These are phyloP conservation scores for Megalurothrips usitatus DNA, from an alignment of 2,888 invertebrate genomes.

Conservation along the genomic window DNA sequence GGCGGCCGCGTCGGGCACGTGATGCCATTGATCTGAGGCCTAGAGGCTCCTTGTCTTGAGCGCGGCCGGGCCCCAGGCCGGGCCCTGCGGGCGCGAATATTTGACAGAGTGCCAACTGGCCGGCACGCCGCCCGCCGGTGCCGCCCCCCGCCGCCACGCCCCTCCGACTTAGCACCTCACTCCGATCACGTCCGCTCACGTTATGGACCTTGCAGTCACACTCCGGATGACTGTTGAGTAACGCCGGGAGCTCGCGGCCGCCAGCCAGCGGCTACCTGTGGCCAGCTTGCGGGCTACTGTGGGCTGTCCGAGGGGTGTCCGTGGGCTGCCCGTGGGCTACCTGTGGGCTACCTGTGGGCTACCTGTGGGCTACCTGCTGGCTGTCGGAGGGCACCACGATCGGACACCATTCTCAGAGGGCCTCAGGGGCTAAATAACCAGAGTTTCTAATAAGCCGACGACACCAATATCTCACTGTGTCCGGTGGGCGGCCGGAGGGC, in stretches of 20 bases:
- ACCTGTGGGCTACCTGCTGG: no score
- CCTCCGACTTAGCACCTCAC: not conserved
- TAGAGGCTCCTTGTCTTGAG: constrained; percentile 19
- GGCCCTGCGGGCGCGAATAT: not conserved
- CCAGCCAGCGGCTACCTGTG: no score
- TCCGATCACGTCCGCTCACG: constrained; percentile 18
- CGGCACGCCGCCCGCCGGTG: not conserved
- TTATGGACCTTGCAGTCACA: constrained; percentile 26
- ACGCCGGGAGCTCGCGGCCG: not conserved
- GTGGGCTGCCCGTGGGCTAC: no score
- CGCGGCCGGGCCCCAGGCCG: not conserved
- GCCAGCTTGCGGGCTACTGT: no score
- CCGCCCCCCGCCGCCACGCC: not conserved
- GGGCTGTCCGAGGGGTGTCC: no score
- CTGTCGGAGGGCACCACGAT: no score
- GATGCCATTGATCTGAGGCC: constrained; percentile 16
- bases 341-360: no score
- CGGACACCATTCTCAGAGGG: no score
- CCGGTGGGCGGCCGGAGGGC: no score
- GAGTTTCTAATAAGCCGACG: no score
- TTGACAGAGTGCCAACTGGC: constrained; percentile 12
- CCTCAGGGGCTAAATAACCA: no score
- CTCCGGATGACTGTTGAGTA: constrained; percentile 20
- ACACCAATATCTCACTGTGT: no score
- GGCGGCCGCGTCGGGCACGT: constrained; percentile 8